Percentiles rank a stretch among this genome's conserved stretches.
phyloP scores from a whole-genome alignment of 2,888 invertebrate genomes.

The Dolichopus griseipennis region DNA sequence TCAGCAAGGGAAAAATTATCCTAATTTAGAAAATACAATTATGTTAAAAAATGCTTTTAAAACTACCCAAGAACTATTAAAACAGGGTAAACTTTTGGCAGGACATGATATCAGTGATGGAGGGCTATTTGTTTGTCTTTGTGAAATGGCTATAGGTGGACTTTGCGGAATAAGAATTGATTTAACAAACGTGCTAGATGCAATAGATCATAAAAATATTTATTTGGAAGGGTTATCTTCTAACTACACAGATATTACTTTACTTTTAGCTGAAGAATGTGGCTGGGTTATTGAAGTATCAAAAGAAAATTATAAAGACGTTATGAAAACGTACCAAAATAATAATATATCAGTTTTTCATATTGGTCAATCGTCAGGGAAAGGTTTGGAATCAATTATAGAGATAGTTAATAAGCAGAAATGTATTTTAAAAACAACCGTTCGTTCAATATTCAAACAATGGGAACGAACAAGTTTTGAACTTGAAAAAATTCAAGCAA shows the following conservation, averaged over 20 bases:
- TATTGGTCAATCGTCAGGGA: constrained; percentile 58
- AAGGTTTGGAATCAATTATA: constrained; percentile 51
- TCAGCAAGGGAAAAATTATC: constrained; percentile 69
- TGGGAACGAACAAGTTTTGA: constrained; percentile 97
- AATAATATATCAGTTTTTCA: constrained; percentile 54
- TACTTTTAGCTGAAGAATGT: constrained; percentile 76
- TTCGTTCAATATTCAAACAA: constrained; percentile 62
- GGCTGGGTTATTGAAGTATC: constrained; percentile 75
- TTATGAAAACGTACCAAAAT: constrained; percentile 53
- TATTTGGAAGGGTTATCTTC: constrained; percentile 30
- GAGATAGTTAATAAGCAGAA: constrained; percentile 25
- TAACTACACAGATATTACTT: constrained; percentile 50
- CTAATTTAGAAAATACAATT: constrained; percentile 68
- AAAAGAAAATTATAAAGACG: constrained; percentile 48
- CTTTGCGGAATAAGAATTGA: constrained; percentile 67
- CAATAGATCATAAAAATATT: constrained; percentile 22
- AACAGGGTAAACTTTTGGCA: constrained; percentile 49
- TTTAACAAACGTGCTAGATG: constrained; percentile 45
- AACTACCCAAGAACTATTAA: constrained; percentile 73
- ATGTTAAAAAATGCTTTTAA: constrained; percentile 68
- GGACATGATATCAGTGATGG: constrained; percentile 98
- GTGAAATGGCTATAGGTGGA: constrained; percentile 97
- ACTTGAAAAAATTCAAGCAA: constrained; percentile 77
- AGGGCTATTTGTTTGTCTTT: constrained; percentile 75
- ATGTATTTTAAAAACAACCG: constrained; percentile 50